phyloP scores from a whole-genome alignment of 2,888 invertebrate genomes.

The Diarsia mendica region DNA sequence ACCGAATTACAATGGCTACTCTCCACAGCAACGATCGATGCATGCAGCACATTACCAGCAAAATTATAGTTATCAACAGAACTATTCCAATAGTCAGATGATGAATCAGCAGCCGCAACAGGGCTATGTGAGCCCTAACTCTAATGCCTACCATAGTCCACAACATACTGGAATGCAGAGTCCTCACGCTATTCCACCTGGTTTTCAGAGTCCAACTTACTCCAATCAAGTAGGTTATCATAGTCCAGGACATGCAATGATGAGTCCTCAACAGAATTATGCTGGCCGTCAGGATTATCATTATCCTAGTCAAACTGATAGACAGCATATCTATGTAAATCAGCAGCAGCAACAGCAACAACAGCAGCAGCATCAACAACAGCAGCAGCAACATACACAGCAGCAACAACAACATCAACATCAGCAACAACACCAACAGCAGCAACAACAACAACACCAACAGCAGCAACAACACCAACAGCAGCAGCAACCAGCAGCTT shows the following conservation, averaged over 20 bases:
- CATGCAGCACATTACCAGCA: conserved; percentile 82
- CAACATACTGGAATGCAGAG: conserved; percentile 85
- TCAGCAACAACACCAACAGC: conserved; percentile 68
- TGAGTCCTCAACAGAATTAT: conserved; percentile 85
- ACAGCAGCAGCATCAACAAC: conserved; percentile 73
- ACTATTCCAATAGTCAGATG: conserved; percentile 82
- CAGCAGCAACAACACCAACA: conserved; percentile 66
- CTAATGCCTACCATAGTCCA: conserved; percentile 84
- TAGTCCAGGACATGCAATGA: conserved; percentile 83
- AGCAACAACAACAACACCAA: conserved; percentile 60
- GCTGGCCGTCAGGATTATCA: conserved; percentile 82
- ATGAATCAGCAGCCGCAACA: conserved; percentile 79
- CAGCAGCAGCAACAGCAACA: conserved; percentile 76
- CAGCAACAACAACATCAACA: conserved; percentile 74
- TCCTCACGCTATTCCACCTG: conserved; percentile 83
- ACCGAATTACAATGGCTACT: conserved; percentile 82
- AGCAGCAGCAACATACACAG: conserved; percentile 71
- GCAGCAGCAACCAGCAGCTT: conserved; percentile 74
- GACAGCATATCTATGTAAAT: conserved; percentile 82
- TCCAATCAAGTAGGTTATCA: conserved; percentile 84
- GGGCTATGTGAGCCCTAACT: conserved; percentile 82
- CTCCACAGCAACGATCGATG: conserved; percentile 84
- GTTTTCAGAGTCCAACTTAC: conserved; percentile 86
- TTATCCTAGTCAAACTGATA: conserved; percentile 81
- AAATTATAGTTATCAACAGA: conserved; percentile 84